Conservation (phyloP, 2,888 invertebrate genomes). For the Buathra laborator region DNA sequence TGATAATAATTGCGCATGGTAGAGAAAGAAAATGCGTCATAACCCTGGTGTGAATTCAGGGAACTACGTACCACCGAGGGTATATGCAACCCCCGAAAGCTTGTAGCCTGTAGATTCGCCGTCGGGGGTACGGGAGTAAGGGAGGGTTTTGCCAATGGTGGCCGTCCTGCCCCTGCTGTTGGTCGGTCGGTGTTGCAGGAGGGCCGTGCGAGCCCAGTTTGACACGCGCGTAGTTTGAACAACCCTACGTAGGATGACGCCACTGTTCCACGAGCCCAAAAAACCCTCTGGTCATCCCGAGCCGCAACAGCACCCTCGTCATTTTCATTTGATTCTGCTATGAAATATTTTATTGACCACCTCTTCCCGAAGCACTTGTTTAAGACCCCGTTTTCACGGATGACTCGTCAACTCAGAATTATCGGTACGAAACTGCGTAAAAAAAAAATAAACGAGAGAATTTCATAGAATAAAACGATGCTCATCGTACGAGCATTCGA, state of each 20-base stretch:
- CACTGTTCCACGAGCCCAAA: slow-evolving; percentile 70
- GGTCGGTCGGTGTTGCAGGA: slow-evolving; percentile 83
- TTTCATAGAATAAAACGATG: slow-evolving; percentile 15
- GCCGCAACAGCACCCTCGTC: slow-evolving; percentile 5
- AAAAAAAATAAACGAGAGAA: background rate
- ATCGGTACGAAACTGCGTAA: slow-evolving; percentile 13
- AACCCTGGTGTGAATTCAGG: slow-evolving; percentile 80
- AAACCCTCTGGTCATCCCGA: background rate
- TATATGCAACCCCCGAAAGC: slow-evolving; percentile 75
- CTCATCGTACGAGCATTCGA: slow-evolving; percentile 5
- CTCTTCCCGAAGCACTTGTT: background rate
- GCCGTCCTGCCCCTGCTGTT: slow-evolving; percentile 65
- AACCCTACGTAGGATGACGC: slow-evolving; percentile 83
- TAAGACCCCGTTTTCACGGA: slow-evolving; percentile 10
- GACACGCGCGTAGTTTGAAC: slow-evolving; percentile 70
- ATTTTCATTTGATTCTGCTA: slow-evolving; percentile 36
- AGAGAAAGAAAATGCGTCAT: slow-evolving; percentile 1
- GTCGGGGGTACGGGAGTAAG: slow-evolving; percentile 78
- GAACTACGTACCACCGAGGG: slow-evolving; percentile 84
- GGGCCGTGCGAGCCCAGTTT: slow-evolving; percentile 73
- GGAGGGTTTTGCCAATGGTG: slow-evolving; percentile 79
- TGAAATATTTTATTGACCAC: no score
- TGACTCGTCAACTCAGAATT: slow-evolving; percentile 25
- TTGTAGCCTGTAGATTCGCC: slow-evolving; percentile 67
- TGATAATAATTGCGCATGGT: background rate